A percentile compares a stretch with the other conserved stretches of the same genome.
Conservation (phyloP, 2,797 vertebrate genomes). For the Dicrostonyx torquatus region DNA sequence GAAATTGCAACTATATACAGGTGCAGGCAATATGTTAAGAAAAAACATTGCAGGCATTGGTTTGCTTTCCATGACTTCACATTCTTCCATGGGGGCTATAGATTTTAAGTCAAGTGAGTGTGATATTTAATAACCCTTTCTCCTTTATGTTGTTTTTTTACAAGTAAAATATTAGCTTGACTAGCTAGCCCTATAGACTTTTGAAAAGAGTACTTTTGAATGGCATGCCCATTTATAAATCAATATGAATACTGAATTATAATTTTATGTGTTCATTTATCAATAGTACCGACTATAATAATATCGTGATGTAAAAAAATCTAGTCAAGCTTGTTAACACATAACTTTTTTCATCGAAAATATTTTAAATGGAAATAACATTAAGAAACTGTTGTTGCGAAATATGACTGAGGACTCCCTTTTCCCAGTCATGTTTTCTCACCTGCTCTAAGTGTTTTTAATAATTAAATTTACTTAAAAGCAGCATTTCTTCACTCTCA, state of each 20-base stretch:
- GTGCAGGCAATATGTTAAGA: slow-evolving; percentile 75
- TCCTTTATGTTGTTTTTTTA: slow-evolving; percentile 45
- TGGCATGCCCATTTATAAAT: slow-evolving; percentile 55
- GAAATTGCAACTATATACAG: slow-evolving; percentile 77
- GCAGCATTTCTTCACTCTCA: slow-evolving; percentile 1
- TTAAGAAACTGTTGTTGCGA: background rate
- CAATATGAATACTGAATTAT: slow-evolving; percentile 54
- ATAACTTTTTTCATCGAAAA: background rate
- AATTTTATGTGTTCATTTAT: slow-evolving; percentile 49
- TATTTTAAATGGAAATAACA: background rate
- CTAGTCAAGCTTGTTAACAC: slow-evolving; percentile 6
- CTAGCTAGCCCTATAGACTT: slow-evolving; percentile 38
- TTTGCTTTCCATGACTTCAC: slow-evolving; percentile 69
- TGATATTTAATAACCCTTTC: slow-evolving; percentile 76
- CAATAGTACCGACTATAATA: background rate
- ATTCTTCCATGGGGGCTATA: slow-evolving; percentile 67
- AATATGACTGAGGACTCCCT: background rate
- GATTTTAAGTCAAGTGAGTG: slow-evolving; percentile 72
- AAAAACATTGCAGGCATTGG: slow-evolving; percentile 62
- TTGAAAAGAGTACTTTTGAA: slow-evolving; percentile 48
- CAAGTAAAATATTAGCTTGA: slow-evolving; percentile 61
- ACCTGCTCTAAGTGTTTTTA: slow-evolving; percentile 41
- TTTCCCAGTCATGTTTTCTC: slow-evolving; percentile 21
- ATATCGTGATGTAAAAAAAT: slow-evolving; percentile 51
- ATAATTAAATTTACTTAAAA: slow-evolving; percentile 41